These are phyloP conservation scores for Pseudomyrmex pallidus DNA, from an alignment of 1,140 invertebrate genomes.

Conservation along the genomic window DNA sequence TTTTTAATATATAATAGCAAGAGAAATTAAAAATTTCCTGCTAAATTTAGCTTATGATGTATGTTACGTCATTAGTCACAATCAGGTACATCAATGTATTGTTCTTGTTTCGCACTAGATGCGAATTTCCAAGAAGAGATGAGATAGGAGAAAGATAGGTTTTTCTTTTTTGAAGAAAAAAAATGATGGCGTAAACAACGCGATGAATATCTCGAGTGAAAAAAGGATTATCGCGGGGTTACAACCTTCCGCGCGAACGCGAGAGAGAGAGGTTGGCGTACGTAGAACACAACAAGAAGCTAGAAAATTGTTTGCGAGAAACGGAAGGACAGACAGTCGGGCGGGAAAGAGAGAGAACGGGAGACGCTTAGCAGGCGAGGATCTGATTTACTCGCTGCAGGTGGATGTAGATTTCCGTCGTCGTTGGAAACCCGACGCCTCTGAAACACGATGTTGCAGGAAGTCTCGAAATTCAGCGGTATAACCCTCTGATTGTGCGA, in stretches of 20 bases:
- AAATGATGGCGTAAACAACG: constrained; percentile 40
- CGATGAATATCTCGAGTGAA: constrained; percentile 35
- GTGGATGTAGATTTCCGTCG: constrained; percentile 48
- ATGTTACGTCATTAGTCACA: not conserved
- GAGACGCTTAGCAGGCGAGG: constrained; percentile 28
- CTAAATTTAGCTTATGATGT: not conserved
- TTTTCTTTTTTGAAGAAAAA: constrained; percentile 47
- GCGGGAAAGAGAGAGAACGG: not conserved
- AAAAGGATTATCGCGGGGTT: constrained; percentile 51
- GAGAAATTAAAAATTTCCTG: not conserved
- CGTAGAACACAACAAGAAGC: constrained; percentile 31
- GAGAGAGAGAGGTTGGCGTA: not conserved
- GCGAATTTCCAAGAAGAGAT: constrained; percentile 46
- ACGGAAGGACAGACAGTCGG: not conserved
- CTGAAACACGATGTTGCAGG: not conserved
- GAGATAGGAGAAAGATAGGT: constrained; percentile 16
- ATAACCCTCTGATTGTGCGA: not conserved
- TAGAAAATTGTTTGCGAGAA: constrained; percentile 53
- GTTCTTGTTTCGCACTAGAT: constrained; percentile 5
- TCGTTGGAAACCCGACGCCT: constrained; percentile 21
- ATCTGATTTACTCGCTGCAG: constrained; percentile 63
- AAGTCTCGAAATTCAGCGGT: constrained; percentile 43
- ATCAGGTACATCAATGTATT: not conserved
- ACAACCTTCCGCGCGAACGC: constrained; percentile 26
- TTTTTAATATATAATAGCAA: constrained; percentile 9